These are phyloP conservation scores for Thalassoma bifasciatum DNA, from an alignment of 2,113 vertebrate genomes.

Conservation along the genomic window DNA sequence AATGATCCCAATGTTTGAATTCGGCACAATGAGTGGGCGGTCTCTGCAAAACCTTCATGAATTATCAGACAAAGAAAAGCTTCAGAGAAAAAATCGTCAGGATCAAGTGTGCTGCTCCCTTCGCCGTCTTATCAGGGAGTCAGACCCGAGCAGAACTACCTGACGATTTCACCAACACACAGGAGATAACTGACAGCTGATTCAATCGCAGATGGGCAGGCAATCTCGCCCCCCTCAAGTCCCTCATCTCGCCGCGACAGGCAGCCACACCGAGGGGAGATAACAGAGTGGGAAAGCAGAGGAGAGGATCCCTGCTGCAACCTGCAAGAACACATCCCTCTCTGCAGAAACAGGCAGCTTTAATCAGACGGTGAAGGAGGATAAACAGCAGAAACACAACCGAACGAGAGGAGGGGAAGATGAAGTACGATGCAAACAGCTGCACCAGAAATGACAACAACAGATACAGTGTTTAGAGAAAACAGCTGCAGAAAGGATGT, in stretches of 20 bases:
- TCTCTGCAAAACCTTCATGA: slow-evolving; percentile 43
- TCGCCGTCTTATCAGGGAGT: slow-evolving; percentile 61
- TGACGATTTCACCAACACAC: slow-evolving; percentile 59
- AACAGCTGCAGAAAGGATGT: slow-evolving; percentile 12
- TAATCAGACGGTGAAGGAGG: slow-evolving; percentile 46
- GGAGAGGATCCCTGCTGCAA: slow-evolving; percentile 13
- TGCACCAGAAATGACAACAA: slow-evolving; percentile 18
- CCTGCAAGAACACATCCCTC: slow-evolving; percentile 20
- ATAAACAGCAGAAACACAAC: slow-evolving; percentile 8
- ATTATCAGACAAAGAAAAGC: slow-evolving; percentile 17
- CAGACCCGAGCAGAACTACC: slow-evolving; percentile 48
- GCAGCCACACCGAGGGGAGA: slow-evolving; percentile 39
- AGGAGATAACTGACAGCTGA: slow-evolving; percentile 73
- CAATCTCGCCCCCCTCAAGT: slow-evolving; percentile 54
- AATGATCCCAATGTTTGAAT: slow-evolving; percentile 57
- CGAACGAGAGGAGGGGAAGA: background rate
- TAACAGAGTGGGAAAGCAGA: slow-evolving; percentile 38
- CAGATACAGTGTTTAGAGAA: slow-evolving; percentile 19
- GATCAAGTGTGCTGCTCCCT: slow-evolving; percentile 45
- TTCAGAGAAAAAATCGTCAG: slow-evolving; percentile 41
- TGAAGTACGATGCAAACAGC: slow-evolving; percentile 22
- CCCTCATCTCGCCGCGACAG: slow-evolving; percentile 52
- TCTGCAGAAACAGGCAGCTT: slow-evolving; percentile 8
- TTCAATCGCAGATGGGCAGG: slow-evolving; percentile 63
- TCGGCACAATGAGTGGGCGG: slow-evolving; percentile 32